Percentiles rank a stretch among this genome's conserved stretches.
Conservation (phyloP, 2,888 invertebrate genomes). For the Nephrocerus scutellatus region DNA sequence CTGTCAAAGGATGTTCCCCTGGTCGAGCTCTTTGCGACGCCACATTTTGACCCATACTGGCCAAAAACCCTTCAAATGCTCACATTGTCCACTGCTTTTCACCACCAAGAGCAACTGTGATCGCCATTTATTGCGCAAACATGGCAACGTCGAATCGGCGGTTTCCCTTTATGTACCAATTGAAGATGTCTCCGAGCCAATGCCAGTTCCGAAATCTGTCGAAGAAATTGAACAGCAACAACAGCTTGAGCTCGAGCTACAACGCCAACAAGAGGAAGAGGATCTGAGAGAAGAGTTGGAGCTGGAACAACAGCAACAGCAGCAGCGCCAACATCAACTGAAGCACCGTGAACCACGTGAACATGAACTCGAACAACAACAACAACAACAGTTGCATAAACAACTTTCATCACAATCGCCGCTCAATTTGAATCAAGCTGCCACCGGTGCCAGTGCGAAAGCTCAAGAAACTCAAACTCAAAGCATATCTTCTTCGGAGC, state of each 20-base stretch:
- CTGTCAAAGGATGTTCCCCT: constrained; percentile 90
- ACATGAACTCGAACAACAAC: constrained; percentile 22
- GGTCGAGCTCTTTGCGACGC: constrained; percentile 91
- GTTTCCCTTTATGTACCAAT: constrained; percentile 50
- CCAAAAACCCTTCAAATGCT: constrained; percentile 94
- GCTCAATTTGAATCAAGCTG: constrained; percentile 54
- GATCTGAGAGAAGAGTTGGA: constrained; percentile 29
- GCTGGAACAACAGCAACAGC: constrained; percentile 19
- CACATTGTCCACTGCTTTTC: constrained; percentile 85
- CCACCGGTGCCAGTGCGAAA: constrained; percentile 7
- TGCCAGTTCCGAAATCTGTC: constrained; percentile 43
- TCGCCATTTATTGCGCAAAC: constrained; percentile 84
- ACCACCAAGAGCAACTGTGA: constrained; percentile 98
- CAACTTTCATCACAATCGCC: constrained; percentile 39
- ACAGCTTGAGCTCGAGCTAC: constrained; percentile 29
- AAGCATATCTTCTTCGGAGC: constrained; percentile 51
- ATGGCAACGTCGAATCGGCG: constrained; percentile 55
- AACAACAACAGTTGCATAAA: constrained; percentile 31
- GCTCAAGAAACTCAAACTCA: constrained; percentile 11
- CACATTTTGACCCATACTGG: constrained; percentile 91
- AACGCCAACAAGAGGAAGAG: constrained; percentile 33
- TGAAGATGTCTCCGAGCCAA: constrained; percentile 45
- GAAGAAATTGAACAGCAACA: constrained; percentile 44
- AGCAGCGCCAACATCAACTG: constrained; percentile 31
- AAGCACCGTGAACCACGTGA: constrained; percentile 21